phyloP scores from a whole-genome alignment of 2,797 vertebrate genomes.

The Typhlichthys subterraneus region DNA sequence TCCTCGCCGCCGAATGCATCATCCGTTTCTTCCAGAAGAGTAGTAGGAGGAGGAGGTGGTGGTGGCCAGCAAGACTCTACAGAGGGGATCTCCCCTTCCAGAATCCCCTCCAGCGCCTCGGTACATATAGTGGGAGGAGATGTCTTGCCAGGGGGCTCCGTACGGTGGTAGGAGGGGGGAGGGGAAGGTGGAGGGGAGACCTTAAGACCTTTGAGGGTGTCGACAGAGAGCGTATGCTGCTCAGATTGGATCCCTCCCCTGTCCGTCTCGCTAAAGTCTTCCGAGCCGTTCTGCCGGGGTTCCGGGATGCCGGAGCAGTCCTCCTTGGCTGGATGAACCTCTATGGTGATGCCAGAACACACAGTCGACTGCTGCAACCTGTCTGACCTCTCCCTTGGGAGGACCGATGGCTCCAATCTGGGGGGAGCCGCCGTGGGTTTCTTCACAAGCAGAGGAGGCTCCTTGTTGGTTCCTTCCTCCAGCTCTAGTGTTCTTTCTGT shows the following conservation, averaged over 20 bases:
- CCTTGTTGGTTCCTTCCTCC: slow-evolving; percentile 42
- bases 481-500: slow-evolving; percentile 31
- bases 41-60: slow-evolving; percentile 89
- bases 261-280: slow-evolving; percentile 8
- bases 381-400: slow-evolving; percentile 25
- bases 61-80: slow-evolving; percentile 86
- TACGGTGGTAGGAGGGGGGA: slow-evolving; percentile 87
- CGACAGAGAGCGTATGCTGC: slow-evolving; percentile 37
- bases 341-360: slow-evolving; percentile 7
- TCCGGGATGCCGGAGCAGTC: slow-evolving; percentile 16
- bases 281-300: slow-evolving; percentile 10
- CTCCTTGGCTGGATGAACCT: slow-evolving; percentile 31
- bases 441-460: slow-evolving; percentile 70
- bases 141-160: slow-evolving; percentile 84
- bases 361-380: slow-evolving; percentile 20
- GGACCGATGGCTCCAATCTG: slow-evolving; percentile 31
- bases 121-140: slow-evolving; percentile 32
- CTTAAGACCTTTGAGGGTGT: slow-evolving; percentile 48
- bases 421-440: slow-evolving; percentile 45
- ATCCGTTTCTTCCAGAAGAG: slow-evolving; percentile 83
- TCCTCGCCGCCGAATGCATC: slow-evolving; percentile 83
- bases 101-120: slow-evolving; percentile 49
- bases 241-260: slow-evolving; percentile 24
- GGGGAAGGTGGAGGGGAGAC: slow-evolving; percentile 82
- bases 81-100: slow-evolving; percentile 42